These are phyloP conservation scores for Sebastes cheni DNA, from an alignment of 2,797 vertebrate genomes.

Conservation along the genomic window DNA sequence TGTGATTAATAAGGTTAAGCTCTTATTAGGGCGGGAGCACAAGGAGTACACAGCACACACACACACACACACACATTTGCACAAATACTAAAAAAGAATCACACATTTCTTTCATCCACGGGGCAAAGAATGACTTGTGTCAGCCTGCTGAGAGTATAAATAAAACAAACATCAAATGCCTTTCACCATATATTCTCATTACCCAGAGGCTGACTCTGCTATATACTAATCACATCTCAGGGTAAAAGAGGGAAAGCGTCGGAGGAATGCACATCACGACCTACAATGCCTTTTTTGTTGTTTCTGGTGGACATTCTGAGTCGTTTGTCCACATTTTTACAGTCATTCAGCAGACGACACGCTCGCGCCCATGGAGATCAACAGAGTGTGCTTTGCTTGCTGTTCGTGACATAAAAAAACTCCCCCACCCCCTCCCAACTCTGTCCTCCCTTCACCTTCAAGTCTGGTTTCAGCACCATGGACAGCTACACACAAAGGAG, in stretches of 20 bases:
- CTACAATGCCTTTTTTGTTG: background rate
- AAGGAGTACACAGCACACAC: slow-evolving; percentile 25
- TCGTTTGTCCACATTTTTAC: slow-evolving; percentile 16
- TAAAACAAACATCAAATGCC: slow-evolving; percentile 47
- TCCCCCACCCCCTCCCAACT: background rate
- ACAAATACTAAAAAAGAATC: slow-evolving; percentile 2
- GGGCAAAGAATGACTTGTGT: slow-evolving; percentile 40
- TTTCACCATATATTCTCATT: slow-evolving; percentile 62
- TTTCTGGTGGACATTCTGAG: background rate
- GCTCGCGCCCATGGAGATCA: slow-evolving; percentile 17
- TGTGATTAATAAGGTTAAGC: slow-evolving; percentile 82
- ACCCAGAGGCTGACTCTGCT: slow-evolving; percentile 43
- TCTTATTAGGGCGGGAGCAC: slow-evolving; percentile 69
- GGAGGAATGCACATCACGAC: slow-evolving; percentile 33
- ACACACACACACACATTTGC: background rate
- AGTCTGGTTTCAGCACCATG: slow-evolving; percentile 43
- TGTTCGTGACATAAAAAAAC: background rate
- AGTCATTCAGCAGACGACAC: slow-evolving; percentile 11
- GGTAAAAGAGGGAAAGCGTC: slow-evolving; percentile 19
- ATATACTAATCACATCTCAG: slow-evolving; percentile 49
- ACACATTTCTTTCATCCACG: slow-evolving; percentile 13
- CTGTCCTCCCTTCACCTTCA: slow-evolving; percentile 5
- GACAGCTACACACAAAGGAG: slow-evolving; percentile 49
- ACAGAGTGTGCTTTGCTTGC: slow-evolving; percentile 15
- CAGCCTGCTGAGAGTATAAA: slow-evolving; percentile 22